These are phyloP conservation scores for Paramuricea clavata DNA, from an alignment of 92 coral and sea anemone genomes.

Conservation along the genomic window DNA sequence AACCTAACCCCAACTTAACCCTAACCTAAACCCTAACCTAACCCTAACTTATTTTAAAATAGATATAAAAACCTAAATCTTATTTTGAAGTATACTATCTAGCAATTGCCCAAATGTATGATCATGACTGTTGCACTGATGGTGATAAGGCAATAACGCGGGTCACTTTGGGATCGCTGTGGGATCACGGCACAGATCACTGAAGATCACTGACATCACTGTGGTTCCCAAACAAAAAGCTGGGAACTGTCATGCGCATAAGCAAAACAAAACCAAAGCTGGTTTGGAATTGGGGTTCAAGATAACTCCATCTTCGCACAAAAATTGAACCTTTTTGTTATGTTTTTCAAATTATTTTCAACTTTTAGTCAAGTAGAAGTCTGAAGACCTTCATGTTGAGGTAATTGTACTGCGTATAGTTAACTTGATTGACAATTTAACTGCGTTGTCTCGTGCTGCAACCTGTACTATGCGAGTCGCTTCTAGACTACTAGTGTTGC, in stretches of 20 bases:
- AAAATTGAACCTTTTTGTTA: slow-evolving; percentile 1
- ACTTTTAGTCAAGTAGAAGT: slow-evolving; percentile 8
- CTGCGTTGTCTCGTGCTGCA: slow-evolving; percentile 23
- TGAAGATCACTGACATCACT: background rate
- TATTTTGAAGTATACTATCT: too few relatives aligned
- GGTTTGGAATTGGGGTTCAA: background rate
- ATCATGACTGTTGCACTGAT: too few relatives aligned
- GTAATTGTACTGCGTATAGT: slow-evolving; percentile 7
- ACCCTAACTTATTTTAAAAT: too few relatives aligned
- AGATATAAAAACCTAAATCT: too few relatives aligned
- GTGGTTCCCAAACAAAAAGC: background rate
- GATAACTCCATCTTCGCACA: background rate
- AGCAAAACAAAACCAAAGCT: slow-evolving; percentile 44
- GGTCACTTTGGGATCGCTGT: background rate
- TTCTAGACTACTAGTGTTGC: background rate
- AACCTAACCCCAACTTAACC: too few relatives aligned
- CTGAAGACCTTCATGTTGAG: slow-evolving; percentile 36
- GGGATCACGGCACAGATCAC: too few relatives aligned
- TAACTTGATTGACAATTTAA: background rate
- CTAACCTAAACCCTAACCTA: too few relatives aligned
- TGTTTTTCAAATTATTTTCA: background rate
- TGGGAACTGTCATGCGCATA: slow-evolving; percentile 32
- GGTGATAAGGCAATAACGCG: too few relatives aligned
- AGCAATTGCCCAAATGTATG: too few relatives aligned
- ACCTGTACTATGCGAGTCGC: background rate